Conservation (phyloP, 1,140 invertebrate genomes). For the Sesamia nonagrioides region DNA sequence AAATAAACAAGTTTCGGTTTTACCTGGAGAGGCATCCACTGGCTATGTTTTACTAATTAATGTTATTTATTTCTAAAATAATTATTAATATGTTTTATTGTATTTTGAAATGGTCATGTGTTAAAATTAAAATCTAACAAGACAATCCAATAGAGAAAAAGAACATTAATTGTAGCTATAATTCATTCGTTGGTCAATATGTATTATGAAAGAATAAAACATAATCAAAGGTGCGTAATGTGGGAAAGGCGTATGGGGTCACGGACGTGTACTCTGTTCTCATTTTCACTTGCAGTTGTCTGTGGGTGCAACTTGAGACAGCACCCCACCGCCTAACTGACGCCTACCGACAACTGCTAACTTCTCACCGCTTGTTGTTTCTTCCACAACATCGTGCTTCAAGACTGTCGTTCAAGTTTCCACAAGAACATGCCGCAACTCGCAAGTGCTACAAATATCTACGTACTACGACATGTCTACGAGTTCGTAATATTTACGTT, state of each 20-base stretch:
- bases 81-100: background rate
- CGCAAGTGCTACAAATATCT: constrained; percentile 23
- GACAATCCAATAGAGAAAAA: background rate
- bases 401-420: constrained; percentile 37
- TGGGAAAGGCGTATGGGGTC: constrained; percentile 55
- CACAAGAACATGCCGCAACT: constrained; percentile 5
- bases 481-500: constrained; percentile 9
- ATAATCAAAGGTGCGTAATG: constrained; percentile 34
- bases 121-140: background rate
- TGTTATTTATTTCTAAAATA: background rate
- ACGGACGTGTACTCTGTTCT: constrained; percentile 53
- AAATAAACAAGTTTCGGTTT: background rate
- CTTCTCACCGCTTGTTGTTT: constrained; percentile 24
- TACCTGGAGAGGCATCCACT: background rate
- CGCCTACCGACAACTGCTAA: constrained; percentile 41
- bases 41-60: background rate
- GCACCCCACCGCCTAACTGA: constrained; percentile 15
- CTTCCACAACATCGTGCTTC: constrained; percentile 23
- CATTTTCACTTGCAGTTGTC: constrained; percentile 58
- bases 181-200: constrained; percentile 3
- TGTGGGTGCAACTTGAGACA: constrained; percentile 42
- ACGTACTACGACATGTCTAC: constrained; percentile 21
- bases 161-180: background rate
- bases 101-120: too few species aligned
- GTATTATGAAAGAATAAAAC: constrained; percentile 18